Evolutionary conservation across 2,797 vertebrate genomes (phyloP).

Genomic region (Diglossa cyanea): DNA sequence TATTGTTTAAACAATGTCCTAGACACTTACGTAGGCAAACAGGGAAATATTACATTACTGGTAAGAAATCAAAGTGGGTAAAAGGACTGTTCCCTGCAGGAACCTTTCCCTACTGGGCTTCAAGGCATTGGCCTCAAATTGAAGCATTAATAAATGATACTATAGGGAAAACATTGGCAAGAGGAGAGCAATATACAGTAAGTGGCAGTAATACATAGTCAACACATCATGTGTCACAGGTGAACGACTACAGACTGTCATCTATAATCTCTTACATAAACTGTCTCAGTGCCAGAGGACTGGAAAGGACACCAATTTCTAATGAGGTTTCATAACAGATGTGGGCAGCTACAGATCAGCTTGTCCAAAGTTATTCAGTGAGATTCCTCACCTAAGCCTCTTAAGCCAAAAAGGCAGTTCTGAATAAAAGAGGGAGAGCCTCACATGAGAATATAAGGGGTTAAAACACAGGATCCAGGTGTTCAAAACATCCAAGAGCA

Average conservation of each 20-base stretch:
- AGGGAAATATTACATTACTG: not conserved
- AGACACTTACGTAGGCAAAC: fast-evolving
- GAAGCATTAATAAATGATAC: not conserved
- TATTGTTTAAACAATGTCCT: fast-evolving
- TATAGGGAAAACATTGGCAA: not conserved
- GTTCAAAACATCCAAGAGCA: not conserved
- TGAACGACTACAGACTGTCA: not conserved
- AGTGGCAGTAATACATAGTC: not conserved
- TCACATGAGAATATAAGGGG: not conserved
- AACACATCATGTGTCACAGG: not conserved
- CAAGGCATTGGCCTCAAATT: not conserved
- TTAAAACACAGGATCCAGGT: not conserved
- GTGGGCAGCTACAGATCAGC: not conserved
- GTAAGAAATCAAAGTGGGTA: not conserved
- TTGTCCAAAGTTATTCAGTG: not conserved
- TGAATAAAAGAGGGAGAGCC: not conserved
- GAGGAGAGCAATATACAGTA: not conserved
- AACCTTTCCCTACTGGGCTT: not conserved
- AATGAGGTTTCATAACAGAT: not conserved
- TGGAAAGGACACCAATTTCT: not conserved
- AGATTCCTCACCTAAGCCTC: not conserved
- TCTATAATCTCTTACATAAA: not conserved
- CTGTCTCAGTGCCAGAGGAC: not conserved
- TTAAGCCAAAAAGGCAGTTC: not conserved
- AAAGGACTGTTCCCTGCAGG: not conserved